phyloP scores from a whole-genome alignment of 2,888 invertebrate genomes.

The Phaedon cochleariae region DNA sequence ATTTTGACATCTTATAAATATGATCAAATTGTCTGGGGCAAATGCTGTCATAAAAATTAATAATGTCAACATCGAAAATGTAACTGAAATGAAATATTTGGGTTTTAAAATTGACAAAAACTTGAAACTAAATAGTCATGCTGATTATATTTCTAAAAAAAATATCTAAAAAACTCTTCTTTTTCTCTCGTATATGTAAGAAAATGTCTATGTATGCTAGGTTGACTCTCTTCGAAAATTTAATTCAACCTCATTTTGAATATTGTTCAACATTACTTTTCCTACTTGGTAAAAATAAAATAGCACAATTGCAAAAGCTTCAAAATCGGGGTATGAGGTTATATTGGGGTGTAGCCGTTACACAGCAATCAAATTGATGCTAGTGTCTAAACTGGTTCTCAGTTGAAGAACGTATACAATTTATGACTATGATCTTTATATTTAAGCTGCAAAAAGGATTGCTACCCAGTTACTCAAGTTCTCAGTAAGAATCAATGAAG shows the following conservation, averaged over 20 bases:
- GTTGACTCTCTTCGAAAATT: background rate
- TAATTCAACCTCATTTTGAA: slow-evolving; percentile 10
- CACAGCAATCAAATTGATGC: slow-evolving; percentile 11
- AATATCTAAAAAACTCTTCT: slow-evolving; percentile 10
- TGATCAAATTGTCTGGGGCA: slow-evolving; percentile 14
- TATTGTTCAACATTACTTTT: slow-evolving; percentile 13
- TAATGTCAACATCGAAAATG: slow-evolving; percentile 9
- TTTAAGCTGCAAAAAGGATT: too few relatives aligned
- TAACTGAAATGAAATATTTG: slow-evolving; percentile 10
- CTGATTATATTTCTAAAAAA: slow-evolving; percentile 3
- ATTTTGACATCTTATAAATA: background rate
- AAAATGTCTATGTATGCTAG: slow-evolving; percentile 16
- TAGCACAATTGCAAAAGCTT: slow-evolving; percentile 7
- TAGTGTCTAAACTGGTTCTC: slow-evolving; percentile 10
- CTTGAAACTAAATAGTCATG: background rate
- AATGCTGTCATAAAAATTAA: slow-evolving; percentile 15
- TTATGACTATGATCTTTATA: slow-evolving; percentile 11
- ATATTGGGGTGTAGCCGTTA: slow-evolving; percentile 12
- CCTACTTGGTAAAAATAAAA: slow-evolving; percentile 5
- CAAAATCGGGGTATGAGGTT: slow-evolving; percentile 7
- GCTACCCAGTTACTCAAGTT: slow-evolving; percentile 1
- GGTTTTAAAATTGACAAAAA: slow-evolving; percentile 9
- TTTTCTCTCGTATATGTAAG: slow-evolving; percentile 7
- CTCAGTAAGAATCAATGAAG: slow-evolving; percentile 1
- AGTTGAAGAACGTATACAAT: slow-evolving; percentile 16